Conservation (phyloP, 1,140 invertebrate species). For the Micrasema minimum region DNA sequence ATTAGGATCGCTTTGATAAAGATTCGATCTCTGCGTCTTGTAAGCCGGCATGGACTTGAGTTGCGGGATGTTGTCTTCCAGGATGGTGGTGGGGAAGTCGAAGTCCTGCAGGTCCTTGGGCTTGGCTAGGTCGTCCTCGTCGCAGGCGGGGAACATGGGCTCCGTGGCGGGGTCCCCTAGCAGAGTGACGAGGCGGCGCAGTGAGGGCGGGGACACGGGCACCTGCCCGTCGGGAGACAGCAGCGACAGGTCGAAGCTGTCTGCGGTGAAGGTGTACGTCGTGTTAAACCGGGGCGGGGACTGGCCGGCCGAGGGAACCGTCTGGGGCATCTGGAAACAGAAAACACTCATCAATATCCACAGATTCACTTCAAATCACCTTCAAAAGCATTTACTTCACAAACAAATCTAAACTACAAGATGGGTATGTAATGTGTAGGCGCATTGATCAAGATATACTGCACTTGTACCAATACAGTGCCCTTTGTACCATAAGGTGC, state of each 20-base stretch:
- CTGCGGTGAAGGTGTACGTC: slow-evolving; percentile 73
- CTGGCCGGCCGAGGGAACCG: slow-evolving; percentile 77
- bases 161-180: slow-evolving; percentile 66
- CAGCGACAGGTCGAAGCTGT: slow-evolving; percentile 79
- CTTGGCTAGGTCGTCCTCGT: slow-evolving; percentile 47
- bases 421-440: too few species aligned
- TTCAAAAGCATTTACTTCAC: too few species aligned
- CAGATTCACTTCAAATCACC: too few species aligned
- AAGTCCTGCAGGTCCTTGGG: slow-evolving; percentile 42
- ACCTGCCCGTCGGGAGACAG: slow-evolving; percentile 72
- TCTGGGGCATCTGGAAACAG: slow-evolving; percentile 82
- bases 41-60: slow-evolving; percentile 62
- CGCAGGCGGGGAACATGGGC: slow-evolving; percentile 59
- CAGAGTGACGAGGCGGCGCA: slow-evolving; percentile 67
- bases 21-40: slow-evolving; percentile 54
- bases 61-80: slow-evolving; percentile 54
- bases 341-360: background rate
- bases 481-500: too few species aligned
- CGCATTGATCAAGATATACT: too few species aligned
- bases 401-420: too few species aligned
- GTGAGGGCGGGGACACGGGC: slow-evolving; percentile 68
- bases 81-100: slow-evolving; percentile 61
- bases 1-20: slow-evolving; percentile 58
- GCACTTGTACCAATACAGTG: too few species aligned
- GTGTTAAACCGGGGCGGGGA: slow-evolving; percentile 77